Base-by-base conservation (phyloP, 1,140 invertebrate genomes). In the Megathymus violae region DNA sequence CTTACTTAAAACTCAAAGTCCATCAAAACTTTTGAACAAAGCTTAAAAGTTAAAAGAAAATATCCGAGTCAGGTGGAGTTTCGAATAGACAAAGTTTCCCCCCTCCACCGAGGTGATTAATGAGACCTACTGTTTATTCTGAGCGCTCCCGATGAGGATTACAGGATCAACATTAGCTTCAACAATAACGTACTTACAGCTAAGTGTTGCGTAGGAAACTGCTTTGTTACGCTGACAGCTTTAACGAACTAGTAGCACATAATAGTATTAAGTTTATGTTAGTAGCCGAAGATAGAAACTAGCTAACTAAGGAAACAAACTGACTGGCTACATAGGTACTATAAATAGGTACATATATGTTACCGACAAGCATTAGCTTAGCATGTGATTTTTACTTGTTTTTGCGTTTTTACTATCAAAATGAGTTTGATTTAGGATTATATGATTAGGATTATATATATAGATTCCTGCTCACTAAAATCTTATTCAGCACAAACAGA, bases 31-130 rank as follows among this genome's bases (percentile, higher is more conserved):
- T 88, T 67, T 64, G 76, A 87, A 85, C 77, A 86, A 86, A 83
- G 84, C 84, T 88, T 88, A 88, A 88, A 89, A 89, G 84, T 89
- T 89, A 88, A 85, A 87, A 87, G 87, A 89, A 89, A 89, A 89
- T 85, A 85, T 81, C 78, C 78, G 68, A 88, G 83, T 85, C 83
- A 88, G 85, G 85, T 88, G 78, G 76, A 86, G 78, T 82, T 72
- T 71, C 80, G 82, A 85, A 85, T 85, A 82, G 84, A 81, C 77
- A 76, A 88, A 88, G 86, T 88, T 87, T 76, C 47, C 65, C 60
- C 59, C 59, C 54, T 44, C 60, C 59, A 43, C 47, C 43, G 63
- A 66, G 61, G 83, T 89, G 85, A 89, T 89, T 88, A 89, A 89
- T 89, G 85, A 81, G 67, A 59, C 58, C 65, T 62, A 47, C 75